A percentile compares a stretch with the other conserved stretches of the same genome.
Conservation (phyloP, 1,140 invertebrate genomes). For the Sitobion miscanthi region DNA sequence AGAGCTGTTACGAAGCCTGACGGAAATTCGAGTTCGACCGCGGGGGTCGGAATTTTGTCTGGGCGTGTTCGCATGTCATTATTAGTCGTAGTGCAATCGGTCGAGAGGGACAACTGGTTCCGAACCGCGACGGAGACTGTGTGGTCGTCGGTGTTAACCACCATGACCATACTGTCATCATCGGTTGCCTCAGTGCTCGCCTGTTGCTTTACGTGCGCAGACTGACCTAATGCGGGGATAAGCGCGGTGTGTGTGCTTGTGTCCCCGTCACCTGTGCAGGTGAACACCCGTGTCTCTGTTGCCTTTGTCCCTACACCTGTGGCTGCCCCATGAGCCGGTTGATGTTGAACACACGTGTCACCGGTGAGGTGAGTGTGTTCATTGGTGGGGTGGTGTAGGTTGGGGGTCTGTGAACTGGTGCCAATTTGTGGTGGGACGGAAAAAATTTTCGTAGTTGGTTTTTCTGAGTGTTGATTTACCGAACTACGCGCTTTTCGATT, state of each 20-base stretch:
- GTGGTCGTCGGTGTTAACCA: neutral
- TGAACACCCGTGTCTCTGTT: neutral
- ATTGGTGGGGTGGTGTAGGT: no score
- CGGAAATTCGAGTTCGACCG: neutral
- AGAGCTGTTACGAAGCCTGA: no score
- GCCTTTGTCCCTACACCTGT: neutral
- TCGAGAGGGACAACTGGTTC: neutral
- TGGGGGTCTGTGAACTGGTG: no score
- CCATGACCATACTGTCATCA: neutral
- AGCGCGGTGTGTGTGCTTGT: neutral
- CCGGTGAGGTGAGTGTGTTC: no score
- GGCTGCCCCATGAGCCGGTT: no score
- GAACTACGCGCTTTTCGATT: no score
- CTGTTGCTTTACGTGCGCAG: neutral
- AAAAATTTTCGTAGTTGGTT: no score
- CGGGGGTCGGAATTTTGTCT: slow-evolving; percentile 4
- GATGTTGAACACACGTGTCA: no score
- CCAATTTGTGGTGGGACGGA: no score
- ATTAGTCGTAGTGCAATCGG: no score
- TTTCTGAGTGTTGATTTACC: no score
- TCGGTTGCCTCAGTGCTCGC: neutral
- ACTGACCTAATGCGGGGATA: neutral
- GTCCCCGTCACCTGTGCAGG: neutral
- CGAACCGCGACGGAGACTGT: neutral
- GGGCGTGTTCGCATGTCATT: neutral